A percentile compares a stretch with the other conserved stretches of the same genome.
Conservation (phyloP, 1,140 invertebrate species). For the Aculops lycopersici region DNA sequence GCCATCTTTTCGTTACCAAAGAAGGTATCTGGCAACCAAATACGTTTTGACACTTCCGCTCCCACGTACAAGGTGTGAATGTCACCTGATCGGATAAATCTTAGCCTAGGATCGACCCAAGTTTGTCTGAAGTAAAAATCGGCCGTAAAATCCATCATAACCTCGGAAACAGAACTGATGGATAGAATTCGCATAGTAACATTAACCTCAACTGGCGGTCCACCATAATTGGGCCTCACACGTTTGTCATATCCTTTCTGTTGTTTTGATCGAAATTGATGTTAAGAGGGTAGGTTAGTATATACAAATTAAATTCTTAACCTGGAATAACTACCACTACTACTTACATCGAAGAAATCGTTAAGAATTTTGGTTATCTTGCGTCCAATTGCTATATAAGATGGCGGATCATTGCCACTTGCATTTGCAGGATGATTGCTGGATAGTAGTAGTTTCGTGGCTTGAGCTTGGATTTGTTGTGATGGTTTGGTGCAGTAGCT, state of each 20-base stretch:
- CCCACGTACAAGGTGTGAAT: conserved; percentile 18
- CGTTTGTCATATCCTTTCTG: conserved; percentile 5
- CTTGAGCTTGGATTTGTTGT: too few relatives aligned
- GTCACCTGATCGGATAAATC: conserved; percentile 16
- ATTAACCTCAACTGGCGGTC: conserved; percentile 72
- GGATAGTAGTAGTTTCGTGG: too few relatives aligned
- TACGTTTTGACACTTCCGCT: conserved; percentile 49
- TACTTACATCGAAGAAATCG: neutral
- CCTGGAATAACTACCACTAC: neutral
- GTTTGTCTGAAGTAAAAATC: conserved; percentile 95
- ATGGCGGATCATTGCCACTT: too few relatives aligned
- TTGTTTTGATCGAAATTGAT: neutral
- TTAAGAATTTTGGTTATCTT: neutral
- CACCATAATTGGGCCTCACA: conserved; percentile 19
- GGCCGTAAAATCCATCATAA: conserved; percentile 93
- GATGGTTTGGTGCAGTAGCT: too few relatives aligned
- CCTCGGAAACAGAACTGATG: conserved; percentile 92
- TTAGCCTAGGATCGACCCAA: conserved; percentile 52
- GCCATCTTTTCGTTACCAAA: conserved; percentile 90
- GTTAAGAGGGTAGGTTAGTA: neutral
- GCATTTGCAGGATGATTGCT: too few relatives aligned
- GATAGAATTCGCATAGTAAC: conserved; percentile 91
- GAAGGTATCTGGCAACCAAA: conserved; percentile 87
- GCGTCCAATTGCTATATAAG: neutral
- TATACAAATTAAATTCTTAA: neutral